Evolutionary conservation across 2,113 vertebrate genomes (phyloP), one percentile per base, ranked within the genome.

Genomic region (Uria lomvia): DNA sequence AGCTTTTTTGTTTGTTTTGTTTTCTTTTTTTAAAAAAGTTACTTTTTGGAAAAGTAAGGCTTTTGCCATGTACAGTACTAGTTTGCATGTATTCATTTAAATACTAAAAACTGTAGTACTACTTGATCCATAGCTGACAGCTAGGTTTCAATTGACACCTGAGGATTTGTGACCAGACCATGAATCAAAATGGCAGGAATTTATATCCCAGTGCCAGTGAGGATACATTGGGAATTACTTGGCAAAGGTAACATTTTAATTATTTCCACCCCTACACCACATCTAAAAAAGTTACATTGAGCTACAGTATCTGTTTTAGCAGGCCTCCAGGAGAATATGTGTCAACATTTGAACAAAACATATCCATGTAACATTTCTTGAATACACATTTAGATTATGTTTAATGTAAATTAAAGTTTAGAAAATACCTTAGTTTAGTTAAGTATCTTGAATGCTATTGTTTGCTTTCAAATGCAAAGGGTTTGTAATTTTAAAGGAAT

Each of bases 121-220:
- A 98, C 98, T 99, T 98, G 98, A 99, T 98, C 98, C 98, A 97
- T 99, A 98, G 98, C 99, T 99, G 99, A 99, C 99, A 97, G 98
- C 98, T 99, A 99, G 99, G 50, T 27, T 52, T 52, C 50, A 98
- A 99, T 99, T 99, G 99, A 99, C 99, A 99, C 99, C 99, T 99
- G 98, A 99, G 99, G 99, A 99, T 99, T 98, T 99, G 99, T 99
- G 99, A 99, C 99, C 99, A 99, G 99, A 99, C 99, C 99, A 98
- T 99, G 99, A 99, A 99, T 99, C 99, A 99, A 99, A 99, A 99
- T 99, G 98, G 98, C 99, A 99, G 99, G 98, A 99, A 99, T 99
- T 99, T 99, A 99, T 99, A 99, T 99, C 99, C 99, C 99, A 99
- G 98, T 99, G 98, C 98, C 98, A 98, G 98, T 98, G 99, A 99